Evolutionary conservation across 2,797 vertebrate genomes (phyloP), one percentile per base, ranked within the genome.

Genomic region (Cephalopachus bancanus): DNA sequence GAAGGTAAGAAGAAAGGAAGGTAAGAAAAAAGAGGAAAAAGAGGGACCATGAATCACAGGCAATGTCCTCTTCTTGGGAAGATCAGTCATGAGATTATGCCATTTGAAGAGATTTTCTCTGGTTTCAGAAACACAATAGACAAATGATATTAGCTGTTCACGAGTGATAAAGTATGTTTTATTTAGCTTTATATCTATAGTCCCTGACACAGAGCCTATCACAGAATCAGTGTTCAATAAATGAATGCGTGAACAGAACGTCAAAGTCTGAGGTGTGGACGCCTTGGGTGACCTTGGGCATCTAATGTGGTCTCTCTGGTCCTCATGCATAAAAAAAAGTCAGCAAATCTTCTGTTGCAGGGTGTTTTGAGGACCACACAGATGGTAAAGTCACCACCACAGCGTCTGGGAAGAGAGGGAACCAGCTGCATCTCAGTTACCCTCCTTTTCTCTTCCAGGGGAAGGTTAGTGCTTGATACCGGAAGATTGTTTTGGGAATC

Each of bases 61-160:
- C 24, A 51, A 7, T 65, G 14, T 37, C 1, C 30, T 88, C 33
- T 57, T 84, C 72, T 71, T 93, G 9, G 64, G 44, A 49, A 26
- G 65, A 67, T 26, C 19, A 53, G 33, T 57, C 20, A 51, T 30
- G 67, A 81, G 57, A 17, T 89, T 85, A 53, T 90, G 51, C 24
- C 49, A 65, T 55, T 84, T 14, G 78, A 69, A 91, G 53, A 65
- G 57, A 62, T 81, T 95, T 90, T 84, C n/a, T 91, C 55, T 85
- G 80, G 3, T 20, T 81, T 94, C 80, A 15, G 30, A 85, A 75
- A 93, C 75, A 71, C 4, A 60, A 4, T 3, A 64, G 44, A 67
- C n/a, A 87, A 49, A 62, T 53, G 20, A 87, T 75, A 30, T 5
- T 55, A 83, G 20, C 17, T 85, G 84, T 87, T 83, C 15, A 20